phyloP scores from a whole-genome alignment of 1,140 invertebrate species.

The Aphelenchoides besseyi region DNA sequence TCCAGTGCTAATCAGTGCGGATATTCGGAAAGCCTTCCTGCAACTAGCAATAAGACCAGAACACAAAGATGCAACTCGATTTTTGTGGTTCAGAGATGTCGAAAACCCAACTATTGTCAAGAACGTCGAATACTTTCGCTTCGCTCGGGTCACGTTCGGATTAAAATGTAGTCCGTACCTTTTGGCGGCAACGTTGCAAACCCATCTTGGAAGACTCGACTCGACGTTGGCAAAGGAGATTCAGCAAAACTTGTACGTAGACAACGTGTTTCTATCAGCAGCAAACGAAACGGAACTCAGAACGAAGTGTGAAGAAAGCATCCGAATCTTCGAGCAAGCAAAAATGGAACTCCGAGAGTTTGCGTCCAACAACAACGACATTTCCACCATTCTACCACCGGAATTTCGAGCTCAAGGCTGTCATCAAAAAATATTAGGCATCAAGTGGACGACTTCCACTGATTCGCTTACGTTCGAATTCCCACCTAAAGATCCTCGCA shows the following conservation, averaged over 20 bases:
- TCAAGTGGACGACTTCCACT: conserved; percentile 12
- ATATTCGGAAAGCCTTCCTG: conserved; percentile 42
- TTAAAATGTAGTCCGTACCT: conserved; percentile 23
- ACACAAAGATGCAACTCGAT: conserved; percentile 9
- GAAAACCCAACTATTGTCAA: conserved; percentile 2
- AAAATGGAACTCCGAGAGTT: conserved; percentile 34
- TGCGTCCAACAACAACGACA: background rate
- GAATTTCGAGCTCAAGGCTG: background rate
- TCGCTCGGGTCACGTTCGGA: conserved; percentile 31
- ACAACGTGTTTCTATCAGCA: conserved; percentile 28
- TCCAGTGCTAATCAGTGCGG: conserved; percentile 21
- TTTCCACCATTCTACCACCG: background rate
- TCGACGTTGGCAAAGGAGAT: background rate
- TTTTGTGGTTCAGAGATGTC: conserved; percentile 36
- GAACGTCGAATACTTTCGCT: conserved; percentile 14
- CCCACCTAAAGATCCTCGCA: background rate
- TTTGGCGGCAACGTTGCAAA: conserved; percentile 7
- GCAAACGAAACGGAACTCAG: background rate
- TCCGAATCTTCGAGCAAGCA: conserved; percentile 19
- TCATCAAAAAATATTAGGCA: conserved; percentile 16
- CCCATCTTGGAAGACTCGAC: background rate
- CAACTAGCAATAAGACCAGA: background rate
- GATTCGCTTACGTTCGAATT: background rate
- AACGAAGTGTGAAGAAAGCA: background rate
- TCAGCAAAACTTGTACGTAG: conserved; percentile 24